Evolutionary conservation across 2,888 invertebrate species (phyloP), one percentile per base, ranked within the genome.

Genomic region (Listrodromus nycthemerus): DNA sequence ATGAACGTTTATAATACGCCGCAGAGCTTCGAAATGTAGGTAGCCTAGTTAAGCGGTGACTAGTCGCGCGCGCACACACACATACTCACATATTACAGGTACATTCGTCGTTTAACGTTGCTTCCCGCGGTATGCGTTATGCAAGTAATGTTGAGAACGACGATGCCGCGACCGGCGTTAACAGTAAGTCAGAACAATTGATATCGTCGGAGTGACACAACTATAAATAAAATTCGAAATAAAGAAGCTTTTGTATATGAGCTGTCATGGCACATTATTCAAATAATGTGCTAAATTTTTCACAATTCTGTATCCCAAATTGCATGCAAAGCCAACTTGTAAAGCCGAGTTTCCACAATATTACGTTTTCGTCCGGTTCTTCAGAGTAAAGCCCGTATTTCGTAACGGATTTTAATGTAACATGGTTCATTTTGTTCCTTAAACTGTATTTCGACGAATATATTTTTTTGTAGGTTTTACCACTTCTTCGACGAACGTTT

Each of bases 21-120:
- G 63, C 78, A 71, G 74, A 33, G 41, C 41, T 78, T 66, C 50
- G 69, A 79, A 79, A 75, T 82, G 71, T 80, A 82, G 80, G 70
- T 84, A 80, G 71, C 61, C 80, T 71, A 85, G 82, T 86, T 85
- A 70, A 84, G 84, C 82, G 85, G 80, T 76, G 80, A 84, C 85
- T 84, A 85, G 80, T 74, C 79, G 19, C 16, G 41, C 13, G 1
- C 41, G 10, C 16, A 4, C 16, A 0, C 41, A 3, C 41, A 41
- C 58, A n/a, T 55, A 48, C 48, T 0, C 41, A 16, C 61, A 30
- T 48, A 48, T 37, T n/a, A n/a, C n/a, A n/a, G n/a, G 75, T 71
- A 75, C 69, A 37, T 21, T 58, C 66, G 73, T 69, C 80, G 83
- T 78, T 84, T 74, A 81, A 77, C 81, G 70, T 75, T 80, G 73